phyloP scores from a whole-genome alignment of 2,113 vertebrate species.

The Miniopterus natalensis region DNA sequence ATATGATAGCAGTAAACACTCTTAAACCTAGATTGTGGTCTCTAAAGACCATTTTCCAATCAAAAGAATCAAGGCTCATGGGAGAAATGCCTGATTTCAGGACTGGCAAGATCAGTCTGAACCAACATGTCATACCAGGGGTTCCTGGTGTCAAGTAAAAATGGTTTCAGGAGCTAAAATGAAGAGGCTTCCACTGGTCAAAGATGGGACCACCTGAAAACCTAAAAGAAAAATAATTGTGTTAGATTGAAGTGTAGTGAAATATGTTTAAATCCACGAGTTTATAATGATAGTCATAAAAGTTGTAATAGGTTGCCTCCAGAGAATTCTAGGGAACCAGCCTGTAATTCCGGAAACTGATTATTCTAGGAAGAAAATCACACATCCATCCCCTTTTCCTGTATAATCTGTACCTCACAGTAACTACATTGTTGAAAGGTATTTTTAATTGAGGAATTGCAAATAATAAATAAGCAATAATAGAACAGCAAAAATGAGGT shows the following conservation, averaged over 20 bases:
- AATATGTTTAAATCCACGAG: background rate
- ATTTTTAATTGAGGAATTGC: conserved; percentile 41
- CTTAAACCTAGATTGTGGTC: background rate
- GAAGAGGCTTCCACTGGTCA: background rate
- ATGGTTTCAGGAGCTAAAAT: background rate
- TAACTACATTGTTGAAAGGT: background rate
- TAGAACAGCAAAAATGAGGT: background rate
- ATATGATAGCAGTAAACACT: background rate
- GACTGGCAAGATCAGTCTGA: background rate
- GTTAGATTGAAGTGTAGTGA: background rate
- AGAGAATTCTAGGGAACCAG: background rate
- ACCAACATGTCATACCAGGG: background rate
- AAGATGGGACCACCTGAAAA: background rate
- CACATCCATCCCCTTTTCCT: background rate
- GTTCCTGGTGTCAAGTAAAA: background rate
- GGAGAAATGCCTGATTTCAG: background rate
- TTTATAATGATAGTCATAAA: background rate
- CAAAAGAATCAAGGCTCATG: background rate
- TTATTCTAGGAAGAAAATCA: background rate
- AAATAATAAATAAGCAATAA: conserved; percentile 22
- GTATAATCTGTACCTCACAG: background rate
- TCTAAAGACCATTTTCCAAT: background rate
- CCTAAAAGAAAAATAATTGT: background rate
- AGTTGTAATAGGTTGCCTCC: background rate
- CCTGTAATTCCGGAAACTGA: background rate